phyloP scores from a whole-genome alignment of 2,888 invertebrate species.

The Bimastos eiseni region DNA sequence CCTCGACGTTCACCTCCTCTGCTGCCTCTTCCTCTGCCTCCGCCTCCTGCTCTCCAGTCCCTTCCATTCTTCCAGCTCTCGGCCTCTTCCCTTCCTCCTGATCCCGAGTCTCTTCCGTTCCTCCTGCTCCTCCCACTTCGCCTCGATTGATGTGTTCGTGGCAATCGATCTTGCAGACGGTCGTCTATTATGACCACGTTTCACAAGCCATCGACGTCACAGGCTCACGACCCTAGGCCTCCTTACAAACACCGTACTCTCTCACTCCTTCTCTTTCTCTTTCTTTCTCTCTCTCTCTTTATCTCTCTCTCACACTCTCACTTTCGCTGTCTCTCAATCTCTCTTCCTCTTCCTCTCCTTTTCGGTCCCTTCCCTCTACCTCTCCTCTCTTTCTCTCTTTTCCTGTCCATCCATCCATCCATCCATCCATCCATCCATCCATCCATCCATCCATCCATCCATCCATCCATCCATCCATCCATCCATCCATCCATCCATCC shows the following conservation, averaged over 20 bases:
- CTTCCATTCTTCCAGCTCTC: not conserved
- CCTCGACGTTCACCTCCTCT: no score
- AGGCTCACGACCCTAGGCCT: not conserved
- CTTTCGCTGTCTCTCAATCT: not conserved
- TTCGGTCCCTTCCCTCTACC: no score
- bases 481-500: no score
- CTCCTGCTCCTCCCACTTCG: not conserved
- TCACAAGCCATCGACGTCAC: constrained; percentile 6
- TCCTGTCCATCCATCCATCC: no score
- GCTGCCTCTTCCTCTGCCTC: not conserved
- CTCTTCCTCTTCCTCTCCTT: no score
- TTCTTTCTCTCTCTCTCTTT: no score
- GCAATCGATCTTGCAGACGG: not conserved
- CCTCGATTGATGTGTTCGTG: not conserved
- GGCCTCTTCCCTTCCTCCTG: not conserved
- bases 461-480: no score
- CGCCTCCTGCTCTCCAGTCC: not conserved
- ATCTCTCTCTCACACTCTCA: not conserved
- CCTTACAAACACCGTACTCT: no score
- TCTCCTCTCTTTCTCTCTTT: not conserved
- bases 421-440: no score
- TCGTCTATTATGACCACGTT: not conserved
- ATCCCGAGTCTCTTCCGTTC: not conserved
- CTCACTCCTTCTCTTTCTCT: not conserved
- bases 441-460: no score